A percentile compares a stretch with the other conserved stretches of the same genome.
Evolutionary conservation across 2,797 vertebrate species (phyloP).

Genomic region (Kryptolebias ocellatus): DNA sequence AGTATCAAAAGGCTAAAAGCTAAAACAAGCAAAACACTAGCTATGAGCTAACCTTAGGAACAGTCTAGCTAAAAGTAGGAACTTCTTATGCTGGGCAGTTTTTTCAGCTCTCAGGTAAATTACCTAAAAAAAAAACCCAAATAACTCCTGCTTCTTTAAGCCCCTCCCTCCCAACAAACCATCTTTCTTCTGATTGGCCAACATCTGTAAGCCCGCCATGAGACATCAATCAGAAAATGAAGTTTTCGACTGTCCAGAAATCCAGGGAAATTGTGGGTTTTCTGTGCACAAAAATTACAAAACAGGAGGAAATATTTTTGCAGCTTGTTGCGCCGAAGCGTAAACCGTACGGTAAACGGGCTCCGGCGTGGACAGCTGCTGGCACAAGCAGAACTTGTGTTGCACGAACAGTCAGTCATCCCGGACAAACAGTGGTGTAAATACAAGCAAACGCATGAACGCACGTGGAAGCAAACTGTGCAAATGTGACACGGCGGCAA

Average conservation of each 20-base stretch:
- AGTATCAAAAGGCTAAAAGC: no score
- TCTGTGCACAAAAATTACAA: background rate
- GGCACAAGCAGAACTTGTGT: background rate
- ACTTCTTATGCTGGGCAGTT: no score
- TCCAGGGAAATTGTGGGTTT: background rate
- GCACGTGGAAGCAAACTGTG: background rate
- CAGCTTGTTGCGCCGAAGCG: background rate
- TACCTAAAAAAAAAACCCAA: no score
- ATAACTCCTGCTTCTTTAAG: no score
- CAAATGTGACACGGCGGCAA: no score
- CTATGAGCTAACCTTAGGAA: no score
- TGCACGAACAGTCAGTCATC: background rate
- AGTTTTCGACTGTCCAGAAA: no score
- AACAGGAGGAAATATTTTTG: background rate
- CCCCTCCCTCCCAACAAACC: no score
- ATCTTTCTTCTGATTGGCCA: background rate
- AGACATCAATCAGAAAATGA: background rate
- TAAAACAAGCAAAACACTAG: no score
- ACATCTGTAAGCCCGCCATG: background rate
- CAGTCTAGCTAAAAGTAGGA: no score
- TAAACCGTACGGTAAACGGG: background rate
- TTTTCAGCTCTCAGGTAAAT: no score
- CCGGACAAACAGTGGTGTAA: background rate
- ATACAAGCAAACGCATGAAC: background rate
- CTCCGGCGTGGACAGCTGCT: background rate